A percentile compares a stretch with the other conserved stretches of the same genome.
phyloP scores from a whole-genome alignment of 1,140 invertebrate species.

The Drosophila watanabei region DNA sequence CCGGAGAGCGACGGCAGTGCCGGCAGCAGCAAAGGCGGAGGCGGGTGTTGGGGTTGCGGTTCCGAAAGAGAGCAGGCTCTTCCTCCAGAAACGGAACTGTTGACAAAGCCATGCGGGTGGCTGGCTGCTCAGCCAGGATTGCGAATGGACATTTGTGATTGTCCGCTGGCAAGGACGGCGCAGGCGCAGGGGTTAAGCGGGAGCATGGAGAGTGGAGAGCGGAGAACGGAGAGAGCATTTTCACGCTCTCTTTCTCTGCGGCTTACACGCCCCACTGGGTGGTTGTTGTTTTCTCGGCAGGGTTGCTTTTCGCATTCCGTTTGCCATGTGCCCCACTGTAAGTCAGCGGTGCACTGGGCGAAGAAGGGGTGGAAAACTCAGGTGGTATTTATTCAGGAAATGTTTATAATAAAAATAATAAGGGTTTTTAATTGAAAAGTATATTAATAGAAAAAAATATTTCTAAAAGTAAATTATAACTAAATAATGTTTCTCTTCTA shows the following conservation, averaged over 20 bases:
- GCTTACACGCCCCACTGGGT: slow-evolving; percentile 71
- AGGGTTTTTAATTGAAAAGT: too few species aligned
- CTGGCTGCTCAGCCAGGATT: slow-evolving; percentile 18
- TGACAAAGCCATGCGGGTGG: slow-evolving; percentile 63
- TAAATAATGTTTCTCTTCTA: too few species aligned
- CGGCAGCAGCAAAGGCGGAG: neutral
- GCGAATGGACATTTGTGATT: slow-evolving; percentile 48
- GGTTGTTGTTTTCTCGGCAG: slow-evolving; percentile 58
- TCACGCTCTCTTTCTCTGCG: slow-evolving; percentile 30
- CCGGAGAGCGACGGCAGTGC: slow-evolving; percentile 22
- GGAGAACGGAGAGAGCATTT: slow-evolving; percentile 11
- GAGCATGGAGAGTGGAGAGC: slow-evolving; percentile 8
- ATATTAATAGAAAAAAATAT: too few species aligned
- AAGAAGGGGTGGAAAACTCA: neutral
- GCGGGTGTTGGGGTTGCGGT: too few species aligned
- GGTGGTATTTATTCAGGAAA: neutral
- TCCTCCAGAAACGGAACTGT: slow-evolving; percentile 57
- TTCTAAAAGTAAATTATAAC: too few species aligned
- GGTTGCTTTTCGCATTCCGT: slow-evolving; percentile 68
- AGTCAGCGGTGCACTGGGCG: slow-evolving; percentile 5
- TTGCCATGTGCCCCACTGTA: slow-evolving; percentile 68
- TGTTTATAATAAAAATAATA: too few species aligned
- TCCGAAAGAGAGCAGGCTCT: slow-evolving; percentile 10
- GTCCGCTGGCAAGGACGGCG: slow-evolving; percentile 25
- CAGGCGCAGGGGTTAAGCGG: slow-evolving; percentile 56